phyloP scores from a whole-genome alignment of 2,888 invertebrate genomes.

The Brachyopa scutellaris region DNA sequence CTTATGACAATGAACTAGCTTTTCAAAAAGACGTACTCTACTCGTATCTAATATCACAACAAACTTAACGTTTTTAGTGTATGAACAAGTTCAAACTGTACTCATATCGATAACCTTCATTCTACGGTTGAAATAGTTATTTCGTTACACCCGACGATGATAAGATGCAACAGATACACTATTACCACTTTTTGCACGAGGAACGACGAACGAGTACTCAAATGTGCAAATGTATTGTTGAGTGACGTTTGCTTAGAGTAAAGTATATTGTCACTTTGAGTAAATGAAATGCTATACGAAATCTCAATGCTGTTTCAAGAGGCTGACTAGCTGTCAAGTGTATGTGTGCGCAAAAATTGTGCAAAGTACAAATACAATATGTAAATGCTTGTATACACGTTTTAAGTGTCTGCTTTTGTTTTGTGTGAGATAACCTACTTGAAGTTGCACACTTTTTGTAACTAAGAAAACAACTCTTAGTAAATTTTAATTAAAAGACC shows the following conservation, averaged over 20 bases:
- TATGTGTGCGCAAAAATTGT: background rate
- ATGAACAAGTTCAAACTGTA: conserved; percentile 61
- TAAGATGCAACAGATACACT: conserved; percentile 31
- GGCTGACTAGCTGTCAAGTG: conserved; percentile 1
- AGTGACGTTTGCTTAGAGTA: background rate
- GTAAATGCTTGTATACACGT: conserved; percentile 9
- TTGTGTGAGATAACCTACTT: conserved; percentile 27
- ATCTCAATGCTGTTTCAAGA: conserved; percentile 51
- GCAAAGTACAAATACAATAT: conserved; percentile 5
- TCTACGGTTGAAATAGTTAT: conserved; percentile 26
- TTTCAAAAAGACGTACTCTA: conserved; percentile 6
- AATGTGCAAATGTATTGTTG: background rate
- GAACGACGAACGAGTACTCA: conserved; percentile 1
- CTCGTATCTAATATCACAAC: conserved; percentile 70
- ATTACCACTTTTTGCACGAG: conserved; percentile 31
- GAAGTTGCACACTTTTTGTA: background rate
- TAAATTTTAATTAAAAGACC: conserved; percentile 6
- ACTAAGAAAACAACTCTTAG: background rate
- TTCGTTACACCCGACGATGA: conserved; percentile 12
- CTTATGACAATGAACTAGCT: conserved; percentile 63
- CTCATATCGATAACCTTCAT: conserved; percentile 58
- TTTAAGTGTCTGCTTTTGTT: conserved; percentile 6
- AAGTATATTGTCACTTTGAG: conserved; percentile 29
- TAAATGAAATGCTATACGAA: conserved; percentile 60
- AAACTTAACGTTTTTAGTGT: conserved; percentile 20